phyloP scores from a whole-genome alignment of 64 coral and sea anemone species.

The Montipora foliosa region DNA sequence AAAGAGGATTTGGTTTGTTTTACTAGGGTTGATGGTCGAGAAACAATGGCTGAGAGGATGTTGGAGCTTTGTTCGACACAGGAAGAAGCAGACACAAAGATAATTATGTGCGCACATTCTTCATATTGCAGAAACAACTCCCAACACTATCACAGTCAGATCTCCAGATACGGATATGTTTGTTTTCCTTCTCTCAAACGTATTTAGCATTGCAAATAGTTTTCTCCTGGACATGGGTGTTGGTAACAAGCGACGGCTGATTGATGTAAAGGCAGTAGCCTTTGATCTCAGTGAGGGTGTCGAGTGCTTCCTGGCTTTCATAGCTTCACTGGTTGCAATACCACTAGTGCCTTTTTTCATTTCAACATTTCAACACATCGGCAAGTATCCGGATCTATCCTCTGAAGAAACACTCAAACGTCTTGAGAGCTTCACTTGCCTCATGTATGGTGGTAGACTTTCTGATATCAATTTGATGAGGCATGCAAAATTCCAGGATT shows the following conservation, averaged over 20 bases:
- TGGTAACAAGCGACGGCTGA: conserved; percentile 1
- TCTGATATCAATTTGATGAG: no score
- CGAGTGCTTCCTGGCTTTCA: not conserved
- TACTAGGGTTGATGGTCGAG: not conserved
- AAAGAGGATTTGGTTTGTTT: not conserved
- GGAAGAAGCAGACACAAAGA: conserved; percentile 26
- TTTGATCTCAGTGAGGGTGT: conserved; percentile 8
- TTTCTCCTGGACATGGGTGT: not conserved
- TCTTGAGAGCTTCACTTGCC: not conserved
- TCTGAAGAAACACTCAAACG: no score
- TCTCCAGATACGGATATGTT: conserved; percentile 31
- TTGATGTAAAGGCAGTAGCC: conserved; percentile 8
- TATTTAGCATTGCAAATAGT: not conserved
- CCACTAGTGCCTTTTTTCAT: conserved; percentile 21
- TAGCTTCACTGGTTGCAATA: no score
- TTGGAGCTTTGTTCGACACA: conserved; percentile 22
- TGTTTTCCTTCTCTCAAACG: not conserved
- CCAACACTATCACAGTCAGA: not conserved
- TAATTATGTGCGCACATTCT: not conserved
- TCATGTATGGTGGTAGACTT: not conserved
- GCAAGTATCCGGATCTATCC: no score
- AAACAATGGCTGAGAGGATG: not conserved
- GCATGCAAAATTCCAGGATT: not conserved
- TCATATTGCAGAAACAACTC: conserved; percentile 2
- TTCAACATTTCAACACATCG: not conserved